These are phyloP conservation scores for Drosophila paranaensis DNA, from an alignment of 2,888 invertebrate species.

Conservation along the genomic window DNA sequence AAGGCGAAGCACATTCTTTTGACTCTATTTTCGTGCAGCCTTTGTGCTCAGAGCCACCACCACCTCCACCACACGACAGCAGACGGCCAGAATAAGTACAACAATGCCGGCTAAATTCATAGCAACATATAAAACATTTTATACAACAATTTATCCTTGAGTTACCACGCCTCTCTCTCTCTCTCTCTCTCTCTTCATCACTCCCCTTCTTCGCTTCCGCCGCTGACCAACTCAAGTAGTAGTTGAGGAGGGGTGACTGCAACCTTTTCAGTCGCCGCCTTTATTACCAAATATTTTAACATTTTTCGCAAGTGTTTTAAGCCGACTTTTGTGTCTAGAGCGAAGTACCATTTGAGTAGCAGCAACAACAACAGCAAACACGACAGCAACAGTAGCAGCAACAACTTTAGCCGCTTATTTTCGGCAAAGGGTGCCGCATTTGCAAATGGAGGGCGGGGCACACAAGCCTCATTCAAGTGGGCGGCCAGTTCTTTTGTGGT, in stretches of 20 bases:
- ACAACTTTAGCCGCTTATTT: slow-evolving; percentile 54
- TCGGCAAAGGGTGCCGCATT: slow-evolving; percentile 47
- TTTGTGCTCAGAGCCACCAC: slow-evolving; percentile 49
- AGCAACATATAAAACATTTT: slow-evolving; percentile 78
- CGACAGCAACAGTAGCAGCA: slow-evolving; percentile 28
- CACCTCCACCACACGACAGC: slow-evolving; percentile 13
- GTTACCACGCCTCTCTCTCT: background rate
- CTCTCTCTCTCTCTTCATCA: background rate
- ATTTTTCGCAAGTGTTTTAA: slow-evolving; percentile 81
- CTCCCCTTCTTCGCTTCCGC: too few relatives aligned
- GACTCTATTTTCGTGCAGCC: slow-evolving; percentile 69
- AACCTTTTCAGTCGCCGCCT: slow-evolving; percentile 67
- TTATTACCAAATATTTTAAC: slow-evolving; percentile 78
- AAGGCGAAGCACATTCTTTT: slow-evolving; percentile 75
- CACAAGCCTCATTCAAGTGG: slow-evolving; percentile 33
- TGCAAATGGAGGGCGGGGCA: slow-evolving; percentile 23
- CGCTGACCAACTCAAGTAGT: slow-evolving; percentile 31
- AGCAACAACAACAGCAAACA: slow-evolving; percentile 13
- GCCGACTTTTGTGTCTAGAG: slow-evolving; percentile 78
- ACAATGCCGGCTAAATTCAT: slow-evolving; percentile 71
- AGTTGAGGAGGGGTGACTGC: slow-evolving; percentile 1
- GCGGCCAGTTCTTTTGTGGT: slow-evolving; percentile 71
- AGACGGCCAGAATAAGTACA: slow-evolving; percentile 46
- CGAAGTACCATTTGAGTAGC: slow-evolving; percentile 72
- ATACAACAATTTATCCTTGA: slow-evolving; percentile 66